Conservation (phyloP, 2,888 invertebrate species). For the Mythimna ferrago region DNA sequence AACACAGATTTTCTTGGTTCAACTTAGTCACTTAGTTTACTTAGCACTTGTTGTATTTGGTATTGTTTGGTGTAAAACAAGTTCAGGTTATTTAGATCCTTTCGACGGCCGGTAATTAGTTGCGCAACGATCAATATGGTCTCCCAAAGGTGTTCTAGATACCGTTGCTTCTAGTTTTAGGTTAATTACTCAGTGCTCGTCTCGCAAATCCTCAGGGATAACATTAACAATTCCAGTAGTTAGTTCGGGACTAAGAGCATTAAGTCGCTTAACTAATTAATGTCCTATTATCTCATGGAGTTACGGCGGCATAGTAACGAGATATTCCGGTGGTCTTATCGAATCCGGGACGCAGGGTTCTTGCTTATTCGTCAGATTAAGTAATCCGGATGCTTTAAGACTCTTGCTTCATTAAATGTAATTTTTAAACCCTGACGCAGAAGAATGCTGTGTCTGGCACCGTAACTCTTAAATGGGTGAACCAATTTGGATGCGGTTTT, state of each 20-base stretch:
- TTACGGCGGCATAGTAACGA: slow-evolving; percentile 2
- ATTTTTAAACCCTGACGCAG: neutral
- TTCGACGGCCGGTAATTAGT: neutral
- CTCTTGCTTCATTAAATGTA: neutral
- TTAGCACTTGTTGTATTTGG: slow-evolving; percentile 32
- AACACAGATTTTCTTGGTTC: slow-evolving; percentile 43
- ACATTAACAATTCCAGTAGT: slow-evolving; percentile 30
- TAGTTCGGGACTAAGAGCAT: slow-evolving; percentile 32
- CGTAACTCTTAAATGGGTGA: too few species aligned
- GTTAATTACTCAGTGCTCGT: slow-evolving; percentile 37
- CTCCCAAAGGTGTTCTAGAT: slow-evolving; percentile 19
- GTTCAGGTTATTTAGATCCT: slow-evolving; percentile 6
- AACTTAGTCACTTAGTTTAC: slow-evolving; percentile 45
- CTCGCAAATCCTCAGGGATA: slow-evolving; percentile 37
- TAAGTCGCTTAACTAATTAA: slow-evolving; percentile 39
- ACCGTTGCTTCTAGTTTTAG: slow-evolving; percentile 11
- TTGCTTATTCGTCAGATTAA: neutral
- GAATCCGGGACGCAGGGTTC: slow-evolving; percentile 9
- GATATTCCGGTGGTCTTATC: slow-evolving; percentile 15
- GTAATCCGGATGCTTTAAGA: neutral
- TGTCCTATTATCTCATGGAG: slow-evolving; percentile 13
- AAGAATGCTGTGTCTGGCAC: too few species aligned
- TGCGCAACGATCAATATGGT: slow-evolving; percentile 16
- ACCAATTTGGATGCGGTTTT: too few species aligned
- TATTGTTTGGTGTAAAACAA: slow-evolving; percentile 14